Base-by-base conservation (phyloP, 1,140 invertebrate species). In the Camponotus floridanus region DNA sequence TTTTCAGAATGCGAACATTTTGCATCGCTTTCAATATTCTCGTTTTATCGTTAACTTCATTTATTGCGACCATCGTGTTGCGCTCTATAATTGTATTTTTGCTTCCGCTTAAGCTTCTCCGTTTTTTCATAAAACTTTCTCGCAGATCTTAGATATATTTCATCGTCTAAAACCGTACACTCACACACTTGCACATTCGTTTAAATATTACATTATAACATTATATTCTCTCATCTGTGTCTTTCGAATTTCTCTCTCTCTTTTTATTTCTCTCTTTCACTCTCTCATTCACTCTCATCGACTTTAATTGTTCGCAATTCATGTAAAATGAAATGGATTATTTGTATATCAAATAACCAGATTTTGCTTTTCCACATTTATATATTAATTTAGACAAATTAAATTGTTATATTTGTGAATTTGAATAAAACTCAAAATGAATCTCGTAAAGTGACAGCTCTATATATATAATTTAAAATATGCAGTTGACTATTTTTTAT, bases 151-250 rank as follows among this genome's bases (percentile, higher is more conserved):
- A 39, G 8, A 68, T 36, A 51, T 55, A 68, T 70, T 21, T 48
- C 74, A 64, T 21, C 36, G 21, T 18, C 33, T 45, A 42, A 68
- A 68, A 57, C 11, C 76, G 13, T 70, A 68, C 64, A 55, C 39
- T 73, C 31, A 81, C 26, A 59, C 79, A 81, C 26, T 71, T 26
- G 8, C 51, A 45, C 62, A 57, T 70, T 70, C 64, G 15, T 81
- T 81, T 59, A 81, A 73, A 81, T 61, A 81, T 70, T 84, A 84
- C 45, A 76, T 84, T 76, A 78, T 76, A 76, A 71, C 65, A 48
- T 76, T 87, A 67, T 65, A 68, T 78, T 83, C 26, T 26, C 26
- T 26, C 36, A 64, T 78, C 42, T 78, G 42, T 64, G 57, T 79
- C 21, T 85, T 85, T 85, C 31, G 48, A 36, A 67, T 26, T 71